Base-by-base conservation (phyloP, 37 sponge, comb jelly and placozoan species). In the Mnemiopsis leidyi region DNA sequence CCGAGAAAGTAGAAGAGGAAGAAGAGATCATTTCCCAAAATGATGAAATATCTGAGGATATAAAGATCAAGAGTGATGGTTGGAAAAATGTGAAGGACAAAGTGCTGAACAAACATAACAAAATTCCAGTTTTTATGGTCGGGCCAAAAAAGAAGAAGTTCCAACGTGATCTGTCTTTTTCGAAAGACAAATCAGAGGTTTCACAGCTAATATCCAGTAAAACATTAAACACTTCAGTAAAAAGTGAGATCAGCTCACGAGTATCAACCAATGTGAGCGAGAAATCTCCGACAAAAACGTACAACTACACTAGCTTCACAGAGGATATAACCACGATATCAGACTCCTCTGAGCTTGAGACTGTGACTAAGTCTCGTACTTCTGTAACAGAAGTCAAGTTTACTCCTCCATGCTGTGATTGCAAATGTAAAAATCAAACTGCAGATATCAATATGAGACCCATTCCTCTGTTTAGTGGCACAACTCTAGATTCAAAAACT, bases 81-180 rank as follows among this genome's bases (percentile, higher is more conserved):
- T 85, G 90, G 90, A 85, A 38, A 20, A 40, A 0, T 0, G 90
- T 85, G 1, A 85, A 40, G 61, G 90, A 33, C 0, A 85, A 23
- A 20, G 16, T 85, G 32, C 36, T 32, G 25, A 26, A 32, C 20
- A 33, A 85, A 28, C 23, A 29, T 3, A 37, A 40, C 26, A 85
- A 40, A 18, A 85, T 85, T 23, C 90, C 90, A 13, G 90, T 85
- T 2, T 85, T 85, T 37, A 39, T 85, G 48, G 90, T 85, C 0
- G 90, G 61, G 0, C 32, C 32, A 23, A 85, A 85, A 13, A 85
- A 39, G 61, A 38, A 39, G 26, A 40, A 23, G 30, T 25, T 33
- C n/a, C 26, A 71, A 7, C 7, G 75, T 13, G 75, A 71, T 18
- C 26, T 71, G 5, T 71, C 75, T 5, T 71, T 71, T 25, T 40